These are phyloP conservation scores for Euphysa ruthae DNA, from an alignment of 30 jellyfish, hydroid and myxozoan species.

Conservation along the genomic window DNA sequence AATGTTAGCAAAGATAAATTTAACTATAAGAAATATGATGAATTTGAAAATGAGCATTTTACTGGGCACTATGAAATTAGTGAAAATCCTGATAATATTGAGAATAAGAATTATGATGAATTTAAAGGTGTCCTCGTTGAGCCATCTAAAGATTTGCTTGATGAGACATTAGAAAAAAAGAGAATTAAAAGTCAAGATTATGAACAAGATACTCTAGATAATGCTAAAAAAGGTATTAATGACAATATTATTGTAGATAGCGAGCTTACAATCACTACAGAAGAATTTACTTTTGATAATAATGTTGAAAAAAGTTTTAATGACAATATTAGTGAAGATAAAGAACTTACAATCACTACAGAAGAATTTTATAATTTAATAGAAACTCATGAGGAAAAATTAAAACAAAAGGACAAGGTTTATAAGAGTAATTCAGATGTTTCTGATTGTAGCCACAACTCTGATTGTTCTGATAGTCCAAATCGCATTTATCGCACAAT, in stretches of 20 bases:
- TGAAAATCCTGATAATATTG: background rate
- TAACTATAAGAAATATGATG: too few species aligned
- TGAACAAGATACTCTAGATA: background rate
- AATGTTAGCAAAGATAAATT: background rate
- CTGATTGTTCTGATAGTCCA: background rate
- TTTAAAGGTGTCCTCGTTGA: too few species aligned
- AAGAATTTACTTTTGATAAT: background rate
- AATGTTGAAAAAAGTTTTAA: too few species aligned
- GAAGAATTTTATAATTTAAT: constrained; percentile 16
- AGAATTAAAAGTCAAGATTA: background rate
- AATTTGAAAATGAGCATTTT: too few species aligned
- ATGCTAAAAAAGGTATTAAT: background rate
- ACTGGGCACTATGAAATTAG: too few species aligned
- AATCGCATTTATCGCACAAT: constrained; percentile 3
- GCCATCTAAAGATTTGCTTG: too few species aligned
- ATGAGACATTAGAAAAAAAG: background rate
- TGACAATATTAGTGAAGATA: background rate
- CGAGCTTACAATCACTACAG: background rate
- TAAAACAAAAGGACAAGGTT: constrained; percentile 14
- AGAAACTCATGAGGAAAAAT: constrained; percentile 15
- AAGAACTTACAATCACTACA: constrained; percentile 10
- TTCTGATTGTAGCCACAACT: background rate
- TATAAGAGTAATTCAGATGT: background rate
- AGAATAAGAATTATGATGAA: too few species aligned
- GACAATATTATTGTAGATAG: background rate